Percentiles rank a stretch among this genome's conserved stretches.
These are phyloP conservation scores for Mayetiola destructor DNA, from an alignment of 2,888 invertebrate species.

Conservation along the genomic window DNA sequence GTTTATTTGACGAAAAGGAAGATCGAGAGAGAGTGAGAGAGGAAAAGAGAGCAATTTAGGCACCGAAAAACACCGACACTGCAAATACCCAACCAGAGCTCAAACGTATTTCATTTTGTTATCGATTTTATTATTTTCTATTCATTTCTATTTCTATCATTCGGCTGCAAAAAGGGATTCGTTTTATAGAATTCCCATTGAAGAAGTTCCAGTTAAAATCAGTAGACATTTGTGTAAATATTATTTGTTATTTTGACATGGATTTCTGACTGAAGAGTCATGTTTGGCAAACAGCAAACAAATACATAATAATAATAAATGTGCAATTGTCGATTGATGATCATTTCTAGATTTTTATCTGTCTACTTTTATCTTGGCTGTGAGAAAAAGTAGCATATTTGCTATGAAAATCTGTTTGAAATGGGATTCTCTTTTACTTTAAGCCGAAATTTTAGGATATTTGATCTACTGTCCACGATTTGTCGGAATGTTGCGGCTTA, in stretches of 20 bases:
- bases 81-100: background rate
- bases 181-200: background rate
- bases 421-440: no score
- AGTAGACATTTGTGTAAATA: constrained; percentile 8
- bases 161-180: background rate
- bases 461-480: no score
- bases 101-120: background rate
- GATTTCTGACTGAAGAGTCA: background rate
- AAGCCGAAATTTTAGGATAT: no score
- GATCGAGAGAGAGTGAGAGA: no score
- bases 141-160: background rate
- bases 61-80: background rate
- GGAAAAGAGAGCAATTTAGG: background rate
- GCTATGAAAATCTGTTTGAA: constrained; percentile 1
- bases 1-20: no score
- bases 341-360: constrained; percentile 2
- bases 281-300: constrained; percentile 10
- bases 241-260: constrained; percentile 10
- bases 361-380: background rate
- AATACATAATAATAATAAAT: constrained; percentile 9
- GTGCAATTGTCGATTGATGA: no score
- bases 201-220: background rate
- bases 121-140: background rate
- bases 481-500: no score
- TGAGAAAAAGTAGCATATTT: constrained; percentile 12